Evolutionary conservation across 2,888 invertebrate genomes (phyloP).

Genomic region (Chironomus tentans): DNA sequence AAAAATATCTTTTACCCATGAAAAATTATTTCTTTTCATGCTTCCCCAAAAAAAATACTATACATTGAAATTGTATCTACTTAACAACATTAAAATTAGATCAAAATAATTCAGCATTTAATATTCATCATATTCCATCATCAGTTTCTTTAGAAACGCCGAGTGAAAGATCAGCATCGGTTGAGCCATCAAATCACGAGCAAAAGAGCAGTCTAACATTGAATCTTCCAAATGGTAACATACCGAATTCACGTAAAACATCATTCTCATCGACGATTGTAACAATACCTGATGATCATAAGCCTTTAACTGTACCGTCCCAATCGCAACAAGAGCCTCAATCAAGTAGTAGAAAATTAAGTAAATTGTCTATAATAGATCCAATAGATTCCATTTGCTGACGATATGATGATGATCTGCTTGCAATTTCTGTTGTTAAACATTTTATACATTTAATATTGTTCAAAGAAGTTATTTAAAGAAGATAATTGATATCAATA

Average conservation of each 20-base stretch:
- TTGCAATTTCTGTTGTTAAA: slow-evolving; percentile 4
- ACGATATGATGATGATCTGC: slow-evolving; percentile 1
- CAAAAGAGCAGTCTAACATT: slow-evolving; percentile 1
- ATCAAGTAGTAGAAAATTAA: slow-evolving; percentile 7
- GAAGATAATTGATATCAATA: background rate
- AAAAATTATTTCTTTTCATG: background rate
- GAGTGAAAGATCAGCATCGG: slow-evolving; percentile 18
- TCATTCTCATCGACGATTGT: slow-evolving; percentile 1
- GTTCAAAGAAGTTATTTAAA: background rate
- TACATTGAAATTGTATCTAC: background rate
- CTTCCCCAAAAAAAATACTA: background rate
- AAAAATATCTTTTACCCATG: background rate
- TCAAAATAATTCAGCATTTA: slow-evolving; percentile 23
- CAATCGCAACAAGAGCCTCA: background rate
- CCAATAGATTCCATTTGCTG: slow-evolving; percentile 25
- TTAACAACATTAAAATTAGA: slow-evolving; percentile 3
- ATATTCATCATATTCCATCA: slow-evolving; percentile 11
- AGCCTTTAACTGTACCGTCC: background rate
- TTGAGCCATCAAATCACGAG: slow-evolving; percentile 18
- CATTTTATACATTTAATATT: background rate
- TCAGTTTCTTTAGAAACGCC: slow-evolving; percentile 21
- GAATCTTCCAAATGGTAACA: slow-evolving; percentile 10
- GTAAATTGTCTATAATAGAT: slow-evolving; percentile 14
- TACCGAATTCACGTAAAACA: slow-evolving; percentile 12
- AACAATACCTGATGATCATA: background rate